Conservation (phyloP, 1,140 invertebrate species). For the Scaptomyza graminum region DNA sequence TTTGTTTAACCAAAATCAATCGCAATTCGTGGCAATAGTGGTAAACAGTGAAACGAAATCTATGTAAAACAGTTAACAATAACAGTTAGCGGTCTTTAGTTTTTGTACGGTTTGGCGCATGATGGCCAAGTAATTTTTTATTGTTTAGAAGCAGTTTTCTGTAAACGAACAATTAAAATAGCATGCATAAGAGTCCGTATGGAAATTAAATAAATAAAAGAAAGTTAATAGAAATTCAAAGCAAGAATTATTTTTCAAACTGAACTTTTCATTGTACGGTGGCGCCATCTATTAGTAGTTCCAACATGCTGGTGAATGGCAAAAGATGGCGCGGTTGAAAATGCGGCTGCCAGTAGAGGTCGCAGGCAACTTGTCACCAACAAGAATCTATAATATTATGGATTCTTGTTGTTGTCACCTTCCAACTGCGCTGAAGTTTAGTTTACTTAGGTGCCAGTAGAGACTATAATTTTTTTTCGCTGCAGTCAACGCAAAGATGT, state of each 20-base stretch:
- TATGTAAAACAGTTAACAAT: slow-evolving; percentile 25
- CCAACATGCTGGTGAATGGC: too few relatives aligned
- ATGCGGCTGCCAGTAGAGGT: too few relatives aligned
- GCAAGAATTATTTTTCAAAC: too few relatives aligned
- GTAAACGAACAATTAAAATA: slow-evolving; percentile 21
- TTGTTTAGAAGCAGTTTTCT: slow-evolving; percentile 19
- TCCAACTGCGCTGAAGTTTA: too few relatives aligned
- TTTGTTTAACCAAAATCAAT: slow-evolving; percentile 36
- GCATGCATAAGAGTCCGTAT: slow-evolving; percentile 33
- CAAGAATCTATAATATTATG: too few relatives aligned
- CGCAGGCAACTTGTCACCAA: too few relatives aligned
- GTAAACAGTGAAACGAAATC: slow-evolving; percentile 28
- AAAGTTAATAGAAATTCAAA: slow-evolving; percentile 2
- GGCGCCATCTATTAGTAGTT: slow-evolving; percentile 6
- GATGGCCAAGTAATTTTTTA: slow-evolving; percentile 2
- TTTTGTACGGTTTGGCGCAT: slow-evolving; percentile 24
- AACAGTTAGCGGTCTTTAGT: slow-evolving; percentile 12
- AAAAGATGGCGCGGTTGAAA: too few relatives aligned
- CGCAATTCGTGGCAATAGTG: slow-evolving; percentile 30
- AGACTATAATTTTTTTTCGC: too few relatives aligned
- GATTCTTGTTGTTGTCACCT: too few relatives aligned
- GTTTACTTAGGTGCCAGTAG: too few relatives aligned
- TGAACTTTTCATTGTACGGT: not conserved
- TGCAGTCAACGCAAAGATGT: too few relatives aligned
- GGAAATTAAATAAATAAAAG: slow-evolving; percentile 13